These are phyloP conservation scores for Drosophila fuyamai DNA, from an alignment of 1,140 invertebrate genomes.

Conservation along the genomic window DNA sequence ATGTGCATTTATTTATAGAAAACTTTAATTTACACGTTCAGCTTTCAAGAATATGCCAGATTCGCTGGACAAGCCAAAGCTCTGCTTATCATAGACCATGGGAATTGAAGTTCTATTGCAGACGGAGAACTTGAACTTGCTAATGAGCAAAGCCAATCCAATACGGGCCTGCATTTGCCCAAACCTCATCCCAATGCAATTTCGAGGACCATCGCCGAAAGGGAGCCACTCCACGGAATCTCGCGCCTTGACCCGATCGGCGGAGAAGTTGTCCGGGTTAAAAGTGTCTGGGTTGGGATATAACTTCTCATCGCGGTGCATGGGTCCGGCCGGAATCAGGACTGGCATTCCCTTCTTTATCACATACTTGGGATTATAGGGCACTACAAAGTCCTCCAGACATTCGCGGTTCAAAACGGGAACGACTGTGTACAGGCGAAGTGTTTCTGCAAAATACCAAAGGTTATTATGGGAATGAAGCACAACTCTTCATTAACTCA, in stretches of 20 bases:
- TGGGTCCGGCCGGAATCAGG: constrained; percentile 58
- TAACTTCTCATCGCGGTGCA: constrained; percentile 84
- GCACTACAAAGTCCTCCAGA: constrained; percentile 83
- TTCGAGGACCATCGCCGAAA: constrained; percentile 86
- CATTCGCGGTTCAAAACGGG: constrained; percentile 85
- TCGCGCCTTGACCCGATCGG: constrained; percentile 85
- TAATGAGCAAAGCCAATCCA: constrained; percentile 84
- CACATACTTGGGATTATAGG: constrained; percentile 71
- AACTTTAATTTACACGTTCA: too few relatives aligned
- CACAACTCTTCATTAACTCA: not conserved
- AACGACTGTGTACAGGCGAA: constrained; percentile 75
- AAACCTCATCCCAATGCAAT: constrained; percentile 87
- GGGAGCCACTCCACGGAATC: constrained; percentile 86
- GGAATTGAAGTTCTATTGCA: constrained; percentile 77
- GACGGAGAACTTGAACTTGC: constrained; percentile 71
- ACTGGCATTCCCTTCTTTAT: constrained; percentile 70
- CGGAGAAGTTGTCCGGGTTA: constrained; percentile 88
- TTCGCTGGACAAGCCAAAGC: too few relatives aligned
- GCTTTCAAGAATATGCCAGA: too few relatives aligned
- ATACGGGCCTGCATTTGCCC: constrained; percentile 88
- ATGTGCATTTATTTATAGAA: too few relatives aligned
- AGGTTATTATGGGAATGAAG: not conserved
- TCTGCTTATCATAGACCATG: constrained; percentile 22
- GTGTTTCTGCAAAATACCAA: constrained; percentile 54
- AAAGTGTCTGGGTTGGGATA: constrained; percentile 89